A percentile compares a stretch with the other conserved stretches of the same genome.
These are phyloP conservation scores for Panulirus ornatus DNA, from an alignment of 1,140 invertebrate genomes.

Conservation along the genomic window DNA sequence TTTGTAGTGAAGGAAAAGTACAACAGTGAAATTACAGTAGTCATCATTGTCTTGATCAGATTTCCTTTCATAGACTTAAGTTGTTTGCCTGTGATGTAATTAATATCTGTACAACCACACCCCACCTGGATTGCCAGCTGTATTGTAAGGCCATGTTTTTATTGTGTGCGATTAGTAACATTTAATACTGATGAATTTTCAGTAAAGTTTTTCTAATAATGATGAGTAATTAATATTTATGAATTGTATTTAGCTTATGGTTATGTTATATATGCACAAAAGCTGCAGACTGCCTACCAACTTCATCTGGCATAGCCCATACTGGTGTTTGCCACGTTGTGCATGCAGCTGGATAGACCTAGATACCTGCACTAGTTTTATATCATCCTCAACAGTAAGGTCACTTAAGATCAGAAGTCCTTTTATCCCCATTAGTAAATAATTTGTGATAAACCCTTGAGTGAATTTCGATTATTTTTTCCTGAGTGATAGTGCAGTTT, in stretches of 20 bases:
- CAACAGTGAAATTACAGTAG: not conserved
- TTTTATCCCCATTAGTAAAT: not conserved
- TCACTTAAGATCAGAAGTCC: too few species aligned
- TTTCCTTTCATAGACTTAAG: not conserved
- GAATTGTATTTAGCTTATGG: not conserved
- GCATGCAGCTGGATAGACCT: not conserved
- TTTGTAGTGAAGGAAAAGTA: not conserved
- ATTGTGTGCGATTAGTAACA: not conserved
- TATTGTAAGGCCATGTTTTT: not conserved
- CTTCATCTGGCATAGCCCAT: constrained; percentile 4
- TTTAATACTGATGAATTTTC: not conserved
- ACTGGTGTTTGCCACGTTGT: not conserved
- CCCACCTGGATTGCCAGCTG: constrained; percentile 19
- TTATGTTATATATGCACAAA: not conserved
- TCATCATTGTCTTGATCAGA: not conserved
- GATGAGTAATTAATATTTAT: not conserved
- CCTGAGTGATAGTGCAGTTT: not conserved
- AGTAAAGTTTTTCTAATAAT: not conserved
- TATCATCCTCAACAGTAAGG: too few species aligned
- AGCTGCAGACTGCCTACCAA: not conserved
- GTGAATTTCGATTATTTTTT: not conserved
- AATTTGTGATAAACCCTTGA: not conserved
- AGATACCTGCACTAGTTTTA: not conserved
- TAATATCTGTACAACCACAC: not conserved
- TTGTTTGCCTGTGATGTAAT: not conserved